A percentile compares a stretch with the other conserved stretches of the same genome.
These are phyloP conservation scores for Mythimna albipuncta DNA, from an alignment of 2,888 invertebrate species.

Conservation along the genomic window DNA sequence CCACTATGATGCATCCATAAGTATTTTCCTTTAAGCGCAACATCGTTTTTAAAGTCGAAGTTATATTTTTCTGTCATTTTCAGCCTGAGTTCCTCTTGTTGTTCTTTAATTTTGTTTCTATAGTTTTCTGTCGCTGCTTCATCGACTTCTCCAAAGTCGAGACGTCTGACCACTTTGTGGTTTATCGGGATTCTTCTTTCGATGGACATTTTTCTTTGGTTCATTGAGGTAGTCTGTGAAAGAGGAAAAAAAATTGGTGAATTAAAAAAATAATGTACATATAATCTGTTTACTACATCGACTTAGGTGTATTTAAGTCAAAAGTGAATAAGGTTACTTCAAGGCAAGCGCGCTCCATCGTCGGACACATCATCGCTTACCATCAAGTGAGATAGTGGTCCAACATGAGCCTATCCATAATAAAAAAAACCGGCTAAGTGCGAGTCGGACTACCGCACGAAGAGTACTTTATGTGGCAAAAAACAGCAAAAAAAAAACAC, in stretches of 20 bases:
- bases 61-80: conserved; percentile 87
- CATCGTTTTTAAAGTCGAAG: conserved; percentile 90
- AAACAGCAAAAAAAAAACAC: no score
- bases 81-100: conserved; percentile 63
- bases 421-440: no score
- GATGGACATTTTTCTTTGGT: conserved; percentile 72
- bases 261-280: not conserved
- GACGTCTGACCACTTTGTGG: conserved; percentile 80
- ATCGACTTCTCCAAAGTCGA: conserved; percentile 75
- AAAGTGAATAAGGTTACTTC: no score
- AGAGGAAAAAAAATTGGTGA: conserved; percentile 54
- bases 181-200: conserved; percentile 68
- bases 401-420: no score
- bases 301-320: no score
- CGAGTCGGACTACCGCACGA: no score
- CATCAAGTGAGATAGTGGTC: no score
- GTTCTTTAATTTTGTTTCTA: conserved; percentile 76
- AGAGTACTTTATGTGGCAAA: no score
- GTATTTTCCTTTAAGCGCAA: conserved; percentile 82
- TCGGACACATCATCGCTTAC: no score
- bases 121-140: conserved; percentile 76
- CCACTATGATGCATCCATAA: conserved; percentile 80
- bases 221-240: conserved; percentile 76
- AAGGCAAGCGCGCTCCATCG: no score
- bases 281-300: no score